These are phyloP conservation scores for Mythimna ferrago DNA, from an alignment of 2,888 invertebrate genomes.

Conservation along the genomic window DNA sequence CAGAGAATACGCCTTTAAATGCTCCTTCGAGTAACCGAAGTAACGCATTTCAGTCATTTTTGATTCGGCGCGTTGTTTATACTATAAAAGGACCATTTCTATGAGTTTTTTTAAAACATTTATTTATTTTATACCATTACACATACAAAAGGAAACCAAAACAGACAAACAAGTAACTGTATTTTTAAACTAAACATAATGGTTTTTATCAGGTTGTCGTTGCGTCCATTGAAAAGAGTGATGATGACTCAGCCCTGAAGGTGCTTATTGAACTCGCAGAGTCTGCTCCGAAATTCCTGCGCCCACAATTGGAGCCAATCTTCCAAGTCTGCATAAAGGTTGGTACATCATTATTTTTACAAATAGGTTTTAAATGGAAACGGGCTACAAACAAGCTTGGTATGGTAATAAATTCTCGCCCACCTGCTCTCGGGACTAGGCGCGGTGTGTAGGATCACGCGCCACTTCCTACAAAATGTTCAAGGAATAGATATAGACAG, in stretches of 20 bases:
- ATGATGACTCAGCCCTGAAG: conserved; percentile 97
- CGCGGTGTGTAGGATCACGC: background rate
- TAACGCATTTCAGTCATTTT: too few relatives aligned
- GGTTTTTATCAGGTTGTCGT: conserved; percentile 91
- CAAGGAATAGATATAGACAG: conserved; percentile 21
- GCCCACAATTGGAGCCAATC: conserved; percentile 96
- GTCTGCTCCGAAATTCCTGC: conserved; percentile 97
- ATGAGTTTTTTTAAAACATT: too few relatives aligned
- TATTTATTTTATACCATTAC: too few relatives aligned
- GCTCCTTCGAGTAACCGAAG: too few relatives aligned
- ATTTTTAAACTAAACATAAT: background rate
- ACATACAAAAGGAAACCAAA: too few relatives aligned
- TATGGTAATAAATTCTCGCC: background rate
- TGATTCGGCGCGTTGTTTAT: too few relatives aligned
- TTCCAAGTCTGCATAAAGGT: conserved; percentile 87
- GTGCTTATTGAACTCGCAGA: conserved; percentile 98
- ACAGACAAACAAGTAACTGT: too few relatives aligned
- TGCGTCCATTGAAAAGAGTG: conserved; percentile 95
- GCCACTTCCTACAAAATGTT: conserved; percentile 18
- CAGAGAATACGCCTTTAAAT: too few relatives aligned
- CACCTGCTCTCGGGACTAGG: background rate
- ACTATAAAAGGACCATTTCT: background rate
- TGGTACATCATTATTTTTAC: conserved; percentile 24
- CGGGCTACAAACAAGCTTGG: background rate
- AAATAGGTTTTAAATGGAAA: background rate